A percentile compares a stretch with the other conserved stretches of the same genome.
Evolutionary conservation across 2,888 invertebrate species (phyloP).

Genomic region (Hypolimnas misippus): DNA sequence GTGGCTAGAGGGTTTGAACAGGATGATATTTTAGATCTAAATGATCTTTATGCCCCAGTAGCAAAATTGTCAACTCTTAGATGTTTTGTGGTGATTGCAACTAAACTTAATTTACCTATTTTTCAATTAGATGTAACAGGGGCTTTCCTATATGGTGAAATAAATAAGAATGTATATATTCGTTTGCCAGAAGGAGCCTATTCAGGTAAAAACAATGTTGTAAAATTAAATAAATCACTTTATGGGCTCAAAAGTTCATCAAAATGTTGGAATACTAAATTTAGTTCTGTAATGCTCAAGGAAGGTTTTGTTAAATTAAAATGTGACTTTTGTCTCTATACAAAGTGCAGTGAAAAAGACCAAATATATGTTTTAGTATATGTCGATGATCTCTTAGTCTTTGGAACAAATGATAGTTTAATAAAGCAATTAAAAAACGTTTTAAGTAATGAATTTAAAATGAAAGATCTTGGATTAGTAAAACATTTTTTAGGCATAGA

Average conservation of each 20-base stretch:
- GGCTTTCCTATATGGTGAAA: slow-evolving; percentile 40
- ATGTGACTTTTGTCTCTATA: slow-evolving; percentile 40
- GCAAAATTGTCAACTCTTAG: too few relatives aligned
- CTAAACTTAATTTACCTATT: slow-evolving; percentile 34
- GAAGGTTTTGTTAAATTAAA: slow-evolving; percentile 41
- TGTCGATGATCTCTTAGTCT: slow-evolving; percentile 41
- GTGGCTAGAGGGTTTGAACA: slow-evolving; percentile 2
- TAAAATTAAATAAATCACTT: slow-evolving; percentile 36
- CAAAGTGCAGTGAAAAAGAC: slow-evolving; percentile 27
- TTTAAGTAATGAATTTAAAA: slow-evolving; percentile 35
- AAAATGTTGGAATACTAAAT: slow-evolving; percentile 44
- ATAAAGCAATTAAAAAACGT: neutral
- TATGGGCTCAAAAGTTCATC: slow-evolving; percentile 39
- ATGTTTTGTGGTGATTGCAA: slow-evolving; percentile 39
- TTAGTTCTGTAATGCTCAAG: slow-evolving; percentile 39
- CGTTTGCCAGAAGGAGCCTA: slow-evolving; percentile 38
- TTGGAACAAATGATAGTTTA: slow-evolving; percentile 25
- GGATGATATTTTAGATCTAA: neutral
- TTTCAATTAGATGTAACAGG: slow-evolving; percentile 40
- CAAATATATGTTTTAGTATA: slow-evolving; percentile 40
- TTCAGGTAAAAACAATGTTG: slow-evolving; percentile 25
- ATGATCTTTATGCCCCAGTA: slow-evolving; percentile 36
- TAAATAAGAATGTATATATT: slow-evolving; percentile 36
- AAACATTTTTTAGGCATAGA: neutral
- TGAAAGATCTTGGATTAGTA: slow-evolving; percentile 19